phyloP scores from a whole-genome alignment of 2,888 invertebrate genomes.

The Tetramorium bicarinatum region DNA sequence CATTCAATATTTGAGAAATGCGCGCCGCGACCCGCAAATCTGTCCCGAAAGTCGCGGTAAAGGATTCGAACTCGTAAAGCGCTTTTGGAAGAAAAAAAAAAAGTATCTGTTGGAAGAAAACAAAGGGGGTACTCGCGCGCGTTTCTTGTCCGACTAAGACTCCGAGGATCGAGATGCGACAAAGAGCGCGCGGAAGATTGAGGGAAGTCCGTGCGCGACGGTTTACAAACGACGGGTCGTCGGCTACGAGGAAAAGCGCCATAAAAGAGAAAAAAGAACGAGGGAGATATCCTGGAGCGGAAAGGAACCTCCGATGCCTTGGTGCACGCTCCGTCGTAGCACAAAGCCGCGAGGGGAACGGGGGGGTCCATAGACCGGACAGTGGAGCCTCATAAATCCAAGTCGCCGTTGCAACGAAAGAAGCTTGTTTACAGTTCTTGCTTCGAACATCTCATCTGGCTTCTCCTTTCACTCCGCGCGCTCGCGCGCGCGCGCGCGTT shows the following conservation, averaged over 20 bases:
- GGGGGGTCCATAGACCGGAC: conserved; percentile 24
- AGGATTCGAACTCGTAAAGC: not conserved
- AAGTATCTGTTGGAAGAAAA: not conserved
- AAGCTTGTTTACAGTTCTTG: conserved; percentile 72
- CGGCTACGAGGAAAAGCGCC: conserved; percentile 4
- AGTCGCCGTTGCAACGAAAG: conserved; percentile 57
- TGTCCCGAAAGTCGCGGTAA: not conserved
- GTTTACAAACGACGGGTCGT: conserved; percentile 42
- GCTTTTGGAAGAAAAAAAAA: not conserved
- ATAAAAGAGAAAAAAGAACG: conserved; percentile 3
- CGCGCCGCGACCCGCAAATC: not conserved
- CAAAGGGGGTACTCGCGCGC: not conserved
- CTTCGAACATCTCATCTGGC: conserved; percentile 37
- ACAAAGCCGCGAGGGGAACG: conserved; percentile 23
- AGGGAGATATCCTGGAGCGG: not conserved
- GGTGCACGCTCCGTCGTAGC: conserved; percentile 3
- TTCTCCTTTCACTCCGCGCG: conserved; percentile 13
- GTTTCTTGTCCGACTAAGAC: not conserved
- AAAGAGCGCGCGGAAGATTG: not conserved
- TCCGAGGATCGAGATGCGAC: conserved; percentile 3
- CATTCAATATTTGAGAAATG: not conserved
- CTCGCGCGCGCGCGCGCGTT: not conserved
- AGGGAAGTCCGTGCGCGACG: conserved; percentile 22
- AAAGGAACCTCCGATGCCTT: conserved; percentile 23
- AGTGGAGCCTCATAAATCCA: conserved; percentile 65